phyloP scores from a whole-genome alignment of 1,140 invertebrate species.

The Eubasilissa regina region DNA sequence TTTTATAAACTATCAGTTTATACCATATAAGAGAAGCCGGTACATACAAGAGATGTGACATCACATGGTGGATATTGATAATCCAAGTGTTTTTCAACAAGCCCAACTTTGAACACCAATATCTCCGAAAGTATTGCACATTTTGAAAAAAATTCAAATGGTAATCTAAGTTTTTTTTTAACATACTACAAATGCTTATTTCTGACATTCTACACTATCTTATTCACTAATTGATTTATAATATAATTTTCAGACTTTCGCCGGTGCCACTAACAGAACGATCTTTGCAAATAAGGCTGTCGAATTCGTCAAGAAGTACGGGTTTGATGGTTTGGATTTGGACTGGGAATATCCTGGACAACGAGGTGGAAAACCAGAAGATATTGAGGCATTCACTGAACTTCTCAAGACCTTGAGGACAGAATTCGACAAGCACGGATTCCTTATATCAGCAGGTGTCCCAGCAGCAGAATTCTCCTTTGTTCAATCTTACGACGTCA shows the following conservation, averaged over 20 bases:
- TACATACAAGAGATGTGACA: no score
- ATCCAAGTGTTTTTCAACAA: no score
- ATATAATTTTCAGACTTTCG: conserved; percentile 68
- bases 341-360: conserved; percentile 88
- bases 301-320: conserved; percentile 73
- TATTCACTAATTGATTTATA: no score
- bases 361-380: conserved; percentile 74
- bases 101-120: no score
- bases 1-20: no score
- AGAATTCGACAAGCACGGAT: conserved; percentile 72
- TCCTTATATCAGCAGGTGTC: conserved; percentile 77
- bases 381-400: conserved; percentile 70
- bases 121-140: no score
- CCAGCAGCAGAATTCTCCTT: conserved; percentile 72
- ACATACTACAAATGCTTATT: no score
- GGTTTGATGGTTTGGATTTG: conserved; percentile 85
- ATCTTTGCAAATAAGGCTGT: conserved; percentile 76
- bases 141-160: no score
- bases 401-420: conserved; percentile 75
- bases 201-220: no score
- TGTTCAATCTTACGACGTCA: conserved; percentile 75
- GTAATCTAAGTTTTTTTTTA: no score
- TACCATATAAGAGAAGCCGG: no score
- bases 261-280: conserved; percentile 67
- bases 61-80: no score